Base-by-base conservation (phyloP, 2,888 invertebrate genomes). In the Andrena trimmerana region DNA sequence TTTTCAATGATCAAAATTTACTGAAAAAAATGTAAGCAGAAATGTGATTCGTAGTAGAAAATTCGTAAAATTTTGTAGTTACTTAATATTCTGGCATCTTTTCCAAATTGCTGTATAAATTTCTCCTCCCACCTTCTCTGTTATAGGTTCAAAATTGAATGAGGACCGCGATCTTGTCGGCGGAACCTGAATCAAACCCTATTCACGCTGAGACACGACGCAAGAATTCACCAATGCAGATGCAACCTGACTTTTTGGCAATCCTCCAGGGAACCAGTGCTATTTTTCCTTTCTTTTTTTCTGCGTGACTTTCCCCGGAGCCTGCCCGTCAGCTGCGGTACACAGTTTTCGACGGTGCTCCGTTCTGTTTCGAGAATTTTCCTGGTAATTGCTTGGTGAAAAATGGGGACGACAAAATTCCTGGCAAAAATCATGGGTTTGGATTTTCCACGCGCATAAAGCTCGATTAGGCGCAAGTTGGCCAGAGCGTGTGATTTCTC, bases 201-300 rank as follows among this genome's bases (percentile, higher is more conserved):
- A 60, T 60, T 60, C 31, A 31, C 6, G 60, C 8, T n/a, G 29
- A 31, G 60, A 60, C 29, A 31, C 60, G 60, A 31, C 7, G 31
- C 31, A n/a, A 31, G 31, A 60, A 60, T 60, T 16, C 60, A 16
- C 60, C n/a, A n/a, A 6, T 59, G 59, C 59, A 31, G 60, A 33
- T 52, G 27, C 69, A 59, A 16, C 36, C 8, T 2, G 33, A 13
- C 2, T 31, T 69, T 36, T 36, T 69, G 69, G 69, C 69, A 36
- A 16, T 33, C 36, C 16, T 31, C 69, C 69, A 69, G 36, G 5
- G 24, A 57, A 7, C 16, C 52, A 20, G n/a, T 52, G 57, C 24
- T 42, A 69, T 59, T 57, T 69, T 67, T 16, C 27, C 13, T 69
- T 36, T 69, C 16, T 7, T 7, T n/a, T 20, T 52, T 52, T 52